Base-by-base conservation (phyloP, 2,797 vertebrate genomes). In the Pseudomugil tenellus region DNA sequence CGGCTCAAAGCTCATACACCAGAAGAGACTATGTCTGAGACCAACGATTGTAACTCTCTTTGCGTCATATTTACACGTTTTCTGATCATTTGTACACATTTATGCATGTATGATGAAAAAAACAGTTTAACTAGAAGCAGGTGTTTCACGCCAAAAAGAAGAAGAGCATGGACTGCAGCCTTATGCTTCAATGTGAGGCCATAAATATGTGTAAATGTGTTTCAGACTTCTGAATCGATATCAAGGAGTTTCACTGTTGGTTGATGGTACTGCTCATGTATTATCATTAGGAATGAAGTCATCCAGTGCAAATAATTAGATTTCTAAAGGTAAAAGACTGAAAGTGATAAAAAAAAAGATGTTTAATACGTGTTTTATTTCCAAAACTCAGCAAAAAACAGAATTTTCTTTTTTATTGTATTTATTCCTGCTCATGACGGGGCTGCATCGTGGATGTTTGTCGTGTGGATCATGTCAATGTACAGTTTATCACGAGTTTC, bases 1-100 rank as follows among this genome's bases (percentile, higher is more conserved):
- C 83, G 0, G 86, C 93, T 13, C 92, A 94, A 16, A 94, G 91
- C 81, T 94, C 94, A 74, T 98, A 97, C 58, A 95, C 94, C 92
- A 95, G 93, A 89, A 98, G 89, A 90, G 97, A 98, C 92, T 98
- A 97, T 14, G 96, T 97, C 37, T 97, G 91, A 95, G 3, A 43
- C 54, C 0, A 4, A 2, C 25, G 21, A 55, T 2, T 25, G 28
- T 17, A n/a, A 39, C 39, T n/a, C 23, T 17, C 28, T 54, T 41
- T 29, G 10, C 7, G n/a, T 16, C 21, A 25, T 34, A 55, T 62
- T 59, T 4, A 62, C 21, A 26, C 41, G 8, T 37, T 23, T 71
- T 25, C 21, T 69, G 60, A 7, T 62, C 34, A 39, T 71, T 59
- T 72, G 34, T 58, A 35, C 21, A 46, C 71, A 57, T 52, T 72